Evolutionary conservation across 2,113 vertebrate genomes (phyloP), one percentile per base, ranked within the genome.

Genomic region (Dissostichus mawsoni): DNA sequence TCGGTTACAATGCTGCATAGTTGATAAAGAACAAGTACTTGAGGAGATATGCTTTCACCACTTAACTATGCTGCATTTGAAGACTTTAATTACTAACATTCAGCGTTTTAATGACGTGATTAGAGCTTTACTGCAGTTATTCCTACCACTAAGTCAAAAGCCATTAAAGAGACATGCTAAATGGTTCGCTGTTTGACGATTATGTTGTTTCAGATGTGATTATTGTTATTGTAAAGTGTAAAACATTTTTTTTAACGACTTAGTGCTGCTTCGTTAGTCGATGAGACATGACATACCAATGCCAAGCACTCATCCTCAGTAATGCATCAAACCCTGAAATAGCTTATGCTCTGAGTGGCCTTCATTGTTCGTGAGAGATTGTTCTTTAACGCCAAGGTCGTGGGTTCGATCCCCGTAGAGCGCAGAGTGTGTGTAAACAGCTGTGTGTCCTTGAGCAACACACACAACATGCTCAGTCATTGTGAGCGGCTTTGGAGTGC

Each of bases 401-500:
- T 57, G 18, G 52, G 71, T 76, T 82, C 2, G 41, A 79, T 65
- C 23, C 76, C 66, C 0, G 5, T 11, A 12, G 50, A 61, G 51
- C 51, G 36, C 66, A 7, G 25, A 65, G 76, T 4, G 36, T 69
- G 56, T 36, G 56, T 20, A 52, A 77, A 55, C 81, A 13, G 71
- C 74, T 77, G 74, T 55, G 68, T n/a, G 67, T 64, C 59, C 16
- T 45, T 16, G 57, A 76, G 69, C 80, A 65, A 52, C 55, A 50
- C 53, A 44, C 20, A 11, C 50, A 68, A 69, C 75, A 7, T 33
- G 52, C 81, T 53, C 64, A 58, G 67, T 87, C 81, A 77, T 66
- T 62, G 47, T 51, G 18, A 13, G 12, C n/a, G 48, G 4, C 68
- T 76, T 23, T 36, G 52, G 56, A 72, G 48, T 41, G 10, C 23